phyloP scores from a whole-genome alignment of 2,113 vertebrate genomes.

The Sisor rabdophorus region DNA sequence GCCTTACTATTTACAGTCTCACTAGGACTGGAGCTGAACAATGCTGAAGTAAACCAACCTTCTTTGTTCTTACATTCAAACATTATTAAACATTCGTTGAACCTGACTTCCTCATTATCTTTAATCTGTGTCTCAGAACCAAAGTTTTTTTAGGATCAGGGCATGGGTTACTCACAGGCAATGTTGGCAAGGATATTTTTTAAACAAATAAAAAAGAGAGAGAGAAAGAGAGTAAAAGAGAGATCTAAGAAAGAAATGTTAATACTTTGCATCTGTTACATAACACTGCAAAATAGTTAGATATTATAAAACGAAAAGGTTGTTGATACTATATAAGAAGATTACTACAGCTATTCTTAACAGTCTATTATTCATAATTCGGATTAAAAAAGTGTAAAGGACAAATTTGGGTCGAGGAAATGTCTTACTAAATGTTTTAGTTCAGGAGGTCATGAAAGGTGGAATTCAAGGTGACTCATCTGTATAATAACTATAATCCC shows the following conservation, averaged over 20 bases:
- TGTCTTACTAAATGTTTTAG: neutral
- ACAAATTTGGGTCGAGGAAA: conserved; percentile 1
- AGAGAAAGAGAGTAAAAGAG: neutral
- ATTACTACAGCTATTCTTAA: neutral
- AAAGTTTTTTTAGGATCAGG: conserved; percentile 13
- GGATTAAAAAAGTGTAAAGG: conserved; percentile 6
- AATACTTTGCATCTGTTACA: conserved; percentile 27
- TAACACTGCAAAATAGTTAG: conserved; percentile 13
- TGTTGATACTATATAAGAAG: conserved; percentile 25
- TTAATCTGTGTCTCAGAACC: conserved; percentile 22
- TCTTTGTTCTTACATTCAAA: conserved; percentile 40
- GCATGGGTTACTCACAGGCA: conserved; percentile 21
- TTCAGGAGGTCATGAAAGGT: conserved; percentile 59
- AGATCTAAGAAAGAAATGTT: neutral
- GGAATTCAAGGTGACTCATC: conserved; percentile 48
- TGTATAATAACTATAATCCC: conserved; percentile 66
- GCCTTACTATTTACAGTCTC: conserved; percentile 44
- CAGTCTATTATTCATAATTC: neutral
- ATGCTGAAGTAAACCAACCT: conserved; percentile 50
- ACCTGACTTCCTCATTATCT: conserved; percentile 24
- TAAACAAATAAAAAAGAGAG: conserved; percentile 12
- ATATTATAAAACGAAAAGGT: conserved; percentile 13
- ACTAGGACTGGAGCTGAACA: conserved; percentile 28
- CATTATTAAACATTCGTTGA: conserved; percentile 22
- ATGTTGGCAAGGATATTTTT: neutral